A percentile compares a stretch with the other conserved stretches of the same genome.
Conservation (phyloP, 35 echinoderm and acorn worm genomes). For the Strongylocentrotus purpuratus region DNA sequence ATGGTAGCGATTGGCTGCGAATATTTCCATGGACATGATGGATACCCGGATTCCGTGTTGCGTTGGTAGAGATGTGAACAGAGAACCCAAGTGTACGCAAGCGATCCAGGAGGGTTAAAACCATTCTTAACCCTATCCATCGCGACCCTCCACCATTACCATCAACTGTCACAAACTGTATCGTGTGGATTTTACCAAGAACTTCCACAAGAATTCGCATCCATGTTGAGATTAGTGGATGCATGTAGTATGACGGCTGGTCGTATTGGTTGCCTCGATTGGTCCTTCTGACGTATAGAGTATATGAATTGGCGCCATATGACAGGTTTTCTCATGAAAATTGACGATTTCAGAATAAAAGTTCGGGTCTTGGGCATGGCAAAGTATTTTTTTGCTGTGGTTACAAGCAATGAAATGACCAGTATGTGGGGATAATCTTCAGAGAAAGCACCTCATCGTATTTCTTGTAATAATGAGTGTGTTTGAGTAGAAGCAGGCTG, state of each 20-base stretch:
- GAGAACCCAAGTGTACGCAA: background rate
- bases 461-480: too few species aligned
- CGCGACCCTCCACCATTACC: background rate
- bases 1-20: too few species aligned
- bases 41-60: too few species aligned
- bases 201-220: background rate
- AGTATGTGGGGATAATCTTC: too few species aligned
- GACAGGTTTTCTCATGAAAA: background rate
- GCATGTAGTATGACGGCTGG: background rate
- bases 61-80: background rate
- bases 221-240: background rate
- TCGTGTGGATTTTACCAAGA: conserved; percentile 11
- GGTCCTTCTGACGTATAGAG: background rate
- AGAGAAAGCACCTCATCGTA: too few species aligned
- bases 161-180: background rate
- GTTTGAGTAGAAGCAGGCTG: too few species aligned
- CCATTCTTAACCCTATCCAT: conserved; percentile 11
- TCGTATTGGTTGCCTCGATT: background rate
- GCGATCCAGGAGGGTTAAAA: background rate
- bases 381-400: too few species aligned
- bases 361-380: too few species aligned
- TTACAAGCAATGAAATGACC: too few species aligned
- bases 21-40: too few species aligned
- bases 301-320: background rate
- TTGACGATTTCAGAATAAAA: too few species aligned